Evolutionary conservation across 1,140 invertebrate genomes (phyloP), one percentile per base, ranked within the genome.

Genomic region (Arctopsyche grandis): DNA sequence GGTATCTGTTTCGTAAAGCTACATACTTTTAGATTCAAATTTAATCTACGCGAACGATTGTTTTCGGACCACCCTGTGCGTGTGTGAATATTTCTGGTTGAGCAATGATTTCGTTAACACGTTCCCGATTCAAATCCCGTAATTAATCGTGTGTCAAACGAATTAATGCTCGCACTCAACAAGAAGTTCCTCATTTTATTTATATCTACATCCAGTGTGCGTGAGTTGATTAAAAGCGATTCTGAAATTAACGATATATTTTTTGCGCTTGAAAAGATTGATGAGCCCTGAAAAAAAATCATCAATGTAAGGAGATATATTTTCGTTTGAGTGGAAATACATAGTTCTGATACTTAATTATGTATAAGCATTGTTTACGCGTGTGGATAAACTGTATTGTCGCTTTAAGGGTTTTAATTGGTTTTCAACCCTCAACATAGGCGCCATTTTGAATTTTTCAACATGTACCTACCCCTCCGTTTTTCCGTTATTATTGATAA

Each of bases 61-160:
- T 66, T 66, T 66, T 66, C 63, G 21, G 24, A 66, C 21, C 63
- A 66, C 63, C 21, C 63, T 19, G 63, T 26, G 24, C 10, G 48
- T 29, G 10, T n/a, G 24, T 22, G 21, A 60, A 24, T 66, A 66
- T 66, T 66, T 66, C 21, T 22, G 63, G 63, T 19, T 19, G 63
- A 5, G 19, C 63, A 66, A 66, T 66, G 63, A 66, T 66, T 66
- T 66, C 63, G 63, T 66, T 66, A 66, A 66, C 63, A 66, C 63
- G 63, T 66, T 66, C 63, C 63, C 24, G 24, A 66, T 66, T 66
- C 63, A 66, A 66, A 66, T 66, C 63, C 63, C 63, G 63, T 66
- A 66, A 66, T 66, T 66, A 66, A 66, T 66, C 14, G 63, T n/a
- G 63, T 66, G 63, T 66, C 63, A 66, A 66, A 66, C 22, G 63